Percentiles rank a stretch among this genome's conserved stretches.
Conservation (phyloP, 2,888 invertebrate species). For the Ferdinandea cuprea region DNA sequence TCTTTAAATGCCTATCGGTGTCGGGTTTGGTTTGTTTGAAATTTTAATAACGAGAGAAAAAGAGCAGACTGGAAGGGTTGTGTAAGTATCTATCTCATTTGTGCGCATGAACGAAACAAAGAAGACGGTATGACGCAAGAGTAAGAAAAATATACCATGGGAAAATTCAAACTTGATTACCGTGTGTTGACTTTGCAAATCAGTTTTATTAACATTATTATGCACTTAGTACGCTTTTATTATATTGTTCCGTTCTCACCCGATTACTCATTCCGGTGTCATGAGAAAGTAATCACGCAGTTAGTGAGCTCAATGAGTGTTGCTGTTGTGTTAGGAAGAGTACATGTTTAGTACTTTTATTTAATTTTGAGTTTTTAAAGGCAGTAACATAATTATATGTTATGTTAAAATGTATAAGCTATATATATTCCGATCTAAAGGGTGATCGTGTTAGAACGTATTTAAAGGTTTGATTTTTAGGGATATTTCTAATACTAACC, state of each 20-base stretch:
- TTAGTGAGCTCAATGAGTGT: constrained; percentile 50
- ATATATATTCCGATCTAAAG: too few relatives aligned
- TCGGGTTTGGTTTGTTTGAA: background rate
- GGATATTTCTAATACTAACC: too few relatives aligned
- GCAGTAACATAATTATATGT: too few relatives aligned
- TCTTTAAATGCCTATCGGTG: constrained; percentile 16
- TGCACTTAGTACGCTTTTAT: constrained; percentile 74
- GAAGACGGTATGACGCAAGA: constrained; percentile 58
- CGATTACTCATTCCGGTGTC: constrained; percentile 71
- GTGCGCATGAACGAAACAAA: constrained; percentile 64
- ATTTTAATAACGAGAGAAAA: constrained; percentile 23
- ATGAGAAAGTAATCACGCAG: constrained; percentile 60
- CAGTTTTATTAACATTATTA: constrained; percentile 75
- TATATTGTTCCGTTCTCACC: constrained; percentile 72
- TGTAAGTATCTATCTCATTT: constrained; percentile 44
- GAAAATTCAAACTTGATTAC: constrained; percentile 72
- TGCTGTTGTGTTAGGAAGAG: constrained; percentile 23
- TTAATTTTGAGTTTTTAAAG: background rate
- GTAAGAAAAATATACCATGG: constrained; percentile 51
- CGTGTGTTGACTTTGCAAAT: constrained; percentile 75
- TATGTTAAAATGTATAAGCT: too few relatives aligned
- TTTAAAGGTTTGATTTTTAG: too few relatives aligned
- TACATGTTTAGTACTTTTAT: constrained; percentile 14
- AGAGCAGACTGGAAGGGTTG: constrained; percentile 30
- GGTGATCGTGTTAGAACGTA: too few relatives aligned